Conservation (phyloP, 2,113 vertebrate genomes). For the Percopsis transmontana region DNA sequence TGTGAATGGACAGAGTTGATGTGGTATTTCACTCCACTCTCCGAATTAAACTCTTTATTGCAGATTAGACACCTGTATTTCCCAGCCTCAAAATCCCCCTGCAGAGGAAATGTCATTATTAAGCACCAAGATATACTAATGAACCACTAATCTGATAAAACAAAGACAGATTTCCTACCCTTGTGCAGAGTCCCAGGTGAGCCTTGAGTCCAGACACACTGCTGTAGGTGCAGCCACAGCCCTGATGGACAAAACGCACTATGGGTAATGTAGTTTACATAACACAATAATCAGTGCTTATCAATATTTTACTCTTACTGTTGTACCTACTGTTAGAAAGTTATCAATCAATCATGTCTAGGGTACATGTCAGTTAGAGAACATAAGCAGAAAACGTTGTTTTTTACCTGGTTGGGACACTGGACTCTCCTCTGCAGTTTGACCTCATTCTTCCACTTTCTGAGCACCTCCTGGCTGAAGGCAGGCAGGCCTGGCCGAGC, state of each 20-base stretch:
- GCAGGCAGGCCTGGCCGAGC: slow-evolving; percentile 90
- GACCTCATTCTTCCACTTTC: slow-evolving; percentile 93
- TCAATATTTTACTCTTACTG: too few species aligned
- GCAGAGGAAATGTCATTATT: slow-evolving; percentile 1
- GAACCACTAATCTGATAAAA: not conserved
- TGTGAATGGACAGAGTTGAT: slow-evolving; percentile 93
- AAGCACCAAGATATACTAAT: not conserved
- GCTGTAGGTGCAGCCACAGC: slow-evolving; percentile 88
- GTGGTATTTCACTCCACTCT: slow-evolving; percentile 97
- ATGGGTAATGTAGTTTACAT: too few species aligned
- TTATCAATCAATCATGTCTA: too few species aligned
- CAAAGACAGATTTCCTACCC: slow-evolving; percentile 69
- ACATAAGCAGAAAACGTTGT: not conserved
- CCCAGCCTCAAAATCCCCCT: slow-evolving; percentile 92
- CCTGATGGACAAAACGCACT: slow-evolving; percentile 70
- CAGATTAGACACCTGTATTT: slow-evolving; percentile 94
- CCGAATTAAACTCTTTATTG: slow-evolving; percentile 92
- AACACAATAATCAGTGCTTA: too few species aligned
- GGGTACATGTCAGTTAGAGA: too few species aligned
- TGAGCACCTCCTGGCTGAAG: slow-evolving; percentile 91
- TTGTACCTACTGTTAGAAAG: too few species aligned
- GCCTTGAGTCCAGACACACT: slow-evolving; percentile 94
- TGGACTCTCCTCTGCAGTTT: slow-evolving; percentile 90
- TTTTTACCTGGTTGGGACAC: slow-evolving; percentile 92
- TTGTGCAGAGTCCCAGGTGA: slow-evolving; percentile 89